Base-by-base conservation (phyloP, 1,140 invertebrate species). In the Psix sp. region DNA sequence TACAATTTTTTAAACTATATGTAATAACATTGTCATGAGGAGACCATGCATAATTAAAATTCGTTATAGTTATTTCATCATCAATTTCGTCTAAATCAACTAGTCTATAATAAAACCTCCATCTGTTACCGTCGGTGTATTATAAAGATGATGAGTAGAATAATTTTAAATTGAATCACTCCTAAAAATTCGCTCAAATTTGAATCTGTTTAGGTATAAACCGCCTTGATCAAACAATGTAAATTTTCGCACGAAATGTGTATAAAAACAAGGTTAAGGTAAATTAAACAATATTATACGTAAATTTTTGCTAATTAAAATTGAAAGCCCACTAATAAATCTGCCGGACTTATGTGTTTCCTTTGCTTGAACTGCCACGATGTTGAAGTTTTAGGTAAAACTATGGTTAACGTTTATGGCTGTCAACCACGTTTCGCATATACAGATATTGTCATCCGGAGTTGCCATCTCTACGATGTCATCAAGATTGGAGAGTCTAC, bases 81-180 rank as follows among this genome's bases (percentile, higher is more conserved):
- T 24, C 21, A 4, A 24, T 4, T 4, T 15, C 15, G 7, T 39
- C 17, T n/a, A 39, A 17, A 39, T 39, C 7, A 39, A 1, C 36
- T 7, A 39, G 36, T 13, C 36, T 39, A 39, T 6, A 16, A 16
- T 39, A 17, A 39, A 39, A 39, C 17, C 15, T 7, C 36, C 36
- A 15, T 15, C 36, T 6, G 17, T 39, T 39, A 39, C 36, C 5
- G 17, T 39, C 1, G 36, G 36, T 16, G 36, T 39, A 39, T 39
- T 13, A 17, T 39, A 39, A 39, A 39, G n/a, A 16, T 10, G 3
- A 5, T 16, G 13, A 7, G 14, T 16, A 39, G 17, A 7, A 3
- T 39, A 6, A 17, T 15, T 39, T 17, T 16, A 39, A 9, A 17
- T 39, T 6, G 16, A 16, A 16, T 39, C 15, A 9, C 17, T 24